Base-by-base conservation (phyloP, 2,888 invertebrate species). In the Lasioglossum marginatum region DNA sequence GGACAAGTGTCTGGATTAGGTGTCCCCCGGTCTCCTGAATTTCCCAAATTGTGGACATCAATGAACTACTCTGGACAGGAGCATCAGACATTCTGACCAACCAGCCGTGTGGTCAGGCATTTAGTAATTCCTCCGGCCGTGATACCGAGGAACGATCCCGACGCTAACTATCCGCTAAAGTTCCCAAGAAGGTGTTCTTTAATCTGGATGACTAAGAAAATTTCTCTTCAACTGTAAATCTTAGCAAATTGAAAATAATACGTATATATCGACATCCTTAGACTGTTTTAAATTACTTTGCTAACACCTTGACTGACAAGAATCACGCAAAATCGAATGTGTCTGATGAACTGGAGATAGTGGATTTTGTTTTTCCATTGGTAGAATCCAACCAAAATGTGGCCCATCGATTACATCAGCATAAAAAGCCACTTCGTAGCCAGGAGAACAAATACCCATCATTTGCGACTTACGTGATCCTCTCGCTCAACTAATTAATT, bases 21-120 rank as follows among this genome's bases (percentile, higher is more conserved):
- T 34, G 73, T 27, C 3, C 14, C 5, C 34, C 34, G n/a, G 8
- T 48, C 23, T 16, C 27, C 77, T 8, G 43, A 60, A n/a, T 45
- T 45, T 40, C 66, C 77, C 31, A 40, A 68, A 48, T 68, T 34
- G 66, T 60, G 27, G 27, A 43, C 52, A 71, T 71, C 71, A 71
- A 71, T 71, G 71, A 71, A 71, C 43, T 43, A 71, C 68, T 19
- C 8, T 16, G 57, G 48, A 48, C 82, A 48, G 40, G 70, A 34
- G 75, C 27, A 71, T 48, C 37, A 19, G 31, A 16, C 37, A 68
- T 68, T 68, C 68, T 71, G 71, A 43, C 40, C 71, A 40, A 57
- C 31, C 68, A 19, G 37, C 68, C 37, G 34, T 23, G 68, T 23
- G 23, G 37, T 23, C 23, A 37, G 68, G 68, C 68, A 37, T 68